Percentiles rank a stretch among this genome's conserved stretches.
Conservation (phyloP, 2,113 vertebrate genomes). For the Panthera leo region DNA sequence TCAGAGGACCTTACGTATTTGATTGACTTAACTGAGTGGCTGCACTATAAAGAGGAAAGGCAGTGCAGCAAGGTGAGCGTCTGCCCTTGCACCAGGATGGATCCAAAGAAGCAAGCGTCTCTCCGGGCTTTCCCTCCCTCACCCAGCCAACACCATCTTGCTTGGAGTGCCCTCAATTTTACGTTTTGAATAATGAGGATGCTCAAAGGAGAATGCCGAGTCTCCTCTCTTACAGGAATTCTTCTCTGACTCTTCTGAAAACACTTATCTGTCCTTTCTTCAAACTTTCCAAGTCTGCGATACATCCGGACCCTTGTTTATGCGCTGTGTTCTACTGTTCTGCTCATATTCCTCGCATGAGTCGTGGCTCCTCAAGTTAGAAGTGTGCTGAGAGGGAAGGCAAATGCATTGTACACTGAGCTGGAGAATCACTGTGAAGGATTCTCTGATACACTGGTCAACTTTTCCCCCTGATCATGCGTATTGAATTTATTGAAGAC, state of each 20-base stretch:
- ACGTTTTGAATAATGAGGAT: neutral
- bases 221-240: neutral
- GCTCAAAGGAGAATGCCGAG: neutral
- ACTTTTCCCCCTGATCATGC: neutral
- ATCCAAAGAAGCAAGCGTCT: neutral
- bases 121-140: neutral
- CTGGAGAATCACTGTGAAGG: neutral
- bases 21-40: neutral
- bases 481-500: neutral
- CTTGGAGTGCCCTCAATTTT: fast-evolving
- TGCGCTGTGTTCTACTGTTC: neutral
- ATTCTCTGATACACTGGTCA: neutral
- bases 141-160: neutral
- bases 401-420: too few species aligned
- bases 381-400: neutral
- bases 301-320: neutral
- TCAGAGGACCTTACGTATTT: neutral
- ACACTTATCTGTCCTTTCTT: neutral
- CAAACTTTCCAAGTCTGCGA: neutral
- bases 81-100: neutral
- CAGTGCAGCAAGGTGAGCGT: neutral
- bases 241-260: neutral
- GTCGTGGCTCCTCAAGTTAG: neutral
- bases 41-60: neutral
- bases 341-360: neutral